phyloP scores from a whole-genome alignment of 2,888 invertebrate species.

The Antheraea assamensis region DNA sequence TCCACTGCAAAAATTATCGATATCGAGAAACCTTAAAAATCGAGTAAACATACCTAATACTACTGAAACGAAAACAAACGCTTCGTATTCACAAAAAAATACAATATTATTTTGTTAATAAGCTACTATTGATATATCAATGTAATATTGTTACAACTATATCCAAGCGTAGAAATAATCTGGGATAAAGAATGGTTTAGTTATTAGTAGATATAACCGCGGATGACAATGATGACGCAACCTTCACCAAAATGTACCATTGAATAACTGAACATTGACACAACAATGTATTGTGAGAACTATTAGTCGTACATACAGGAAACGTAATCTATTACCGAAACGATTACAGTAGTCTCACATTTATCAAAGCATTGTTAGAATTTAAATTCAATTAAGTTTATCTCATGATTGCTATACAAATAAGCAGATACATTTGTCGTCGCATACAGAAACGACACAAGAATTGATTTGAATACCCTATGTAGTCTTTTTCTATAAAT shows the following conservation, averaged over 20 bases:
- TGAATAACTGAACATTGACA: conserved; percentile 26
- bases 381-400: conserved; percentile 46
- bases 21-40: no score
- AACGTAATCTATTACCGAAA: conserved; percentile 57
- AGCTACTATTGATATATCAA: not conserved
- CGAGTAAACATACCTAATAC: no score
- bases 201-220: not conserved
- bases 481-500: not conserved
- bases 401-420: conserved; percentile 11
- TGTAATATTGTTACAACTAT: not conserved
- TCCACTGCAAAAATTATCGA: no score
- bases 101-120: not conserved
- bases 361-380: conserved; percentile 46
- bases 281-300: conserved; percentile 34
- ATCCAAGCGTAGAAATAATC: not conserved
- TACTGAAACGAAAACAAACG: no score
- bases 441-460: not conserved
- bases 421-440: not conserved
- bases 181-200: conserved; percentile 6
- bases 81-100: not conserved
- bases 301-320: conserved; percentile 50
- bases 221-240: conserved; percentile 20
- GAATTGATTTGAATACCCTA: not conserved
- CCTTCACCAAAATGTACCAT: conserved; percentile 21
- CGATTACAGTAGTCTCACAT: conserved; percentile 30